Base-by-base conservation (phyloP, 2,888 invertebrate species). In the Caenorhabditis sp. region DNA sequence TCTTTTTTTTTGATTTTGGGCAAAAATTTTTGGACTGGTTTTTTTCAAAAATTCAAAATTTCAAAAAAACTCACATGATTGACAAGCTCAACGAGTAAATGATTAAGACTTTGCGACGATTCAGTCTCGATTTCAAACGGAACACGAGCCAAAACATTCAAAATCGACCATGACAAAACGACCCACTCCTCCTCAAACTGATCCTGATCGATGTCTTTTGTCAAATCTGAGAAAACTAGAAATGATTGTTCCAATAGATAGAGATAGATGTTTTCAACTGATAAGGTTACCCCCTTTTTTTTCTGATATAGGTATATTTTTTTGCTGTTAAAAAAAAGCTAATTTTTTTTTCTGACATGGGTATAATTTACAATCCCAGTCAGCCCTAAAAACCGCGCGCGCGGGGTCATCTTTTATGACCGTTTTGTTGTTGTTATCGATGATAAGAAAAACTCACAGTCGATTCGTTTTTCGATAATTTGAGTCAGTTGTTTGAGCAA, bases 181-280 rank as follows among this genome's bases (percentile, higher is more conserved):
- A 71, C 50, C 74, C 78, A 81, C 64, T 81, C 78, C 19, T 71
- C 61, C 49, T 79, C 77, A 55, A 77, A 79, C 10, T 77, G 65
- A 24, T 75, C 73, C 24, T 62, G 66, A 21, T 26, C 26, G 3
- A 51, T 31, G 1, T 43, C 24, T 8, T 21, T 19, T 54, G 66
- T 50, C 12, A 72, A 49, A 8, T 31, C 72, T 72, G 72, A 31
- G 31, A 31, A 10, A 31, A 31, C 10, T 6, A 31, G 4, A 8
- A 8, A 8, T 50, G 50, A 19, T 50, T 50, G 21, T 50, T 50
- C 21, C 4, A 19, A 50, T 50, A 50, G 50, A 50, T 50, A 50
- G 4, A 43, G 43, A 14, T 50, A 21, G 50, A 50, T 50, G 14
- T 50, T 50, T 50, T 50, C 6, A 50, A 50, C 21, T 19, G 21